Conservation (phyloP, 2,113 vertebrate species). For the Myocastor coypus region DNA sequence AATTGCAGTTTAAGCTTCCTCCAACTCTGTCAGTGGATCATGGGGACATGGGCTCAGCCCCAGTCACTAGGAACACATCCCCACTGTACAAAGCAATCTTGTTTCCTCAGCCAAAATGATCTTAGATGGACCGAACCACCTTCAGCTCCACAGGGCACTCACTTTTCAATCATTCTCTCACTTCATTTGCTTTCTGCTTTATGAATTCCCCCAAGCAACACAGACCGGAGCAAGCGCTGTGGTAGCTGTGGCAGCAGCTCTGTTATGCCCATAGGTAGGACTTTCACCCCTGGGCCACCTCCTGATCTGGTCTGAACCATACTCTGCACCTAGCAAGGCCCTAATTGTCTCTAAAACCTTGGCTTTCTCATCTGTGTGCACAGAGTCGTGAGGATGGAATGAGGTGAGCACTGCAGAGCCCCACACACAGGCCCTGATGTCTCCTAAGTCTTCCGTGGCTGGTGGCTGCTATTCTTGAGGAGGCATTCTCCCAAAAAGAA, state of each 20-base stretch:
- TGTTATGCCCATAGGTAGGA: not conserved
- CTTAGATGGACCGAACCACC: not conserved
- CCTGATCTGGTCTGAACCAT: not conserved
- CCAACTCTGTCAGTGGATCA: not conserved
- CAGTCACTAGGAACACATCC: not conserved
- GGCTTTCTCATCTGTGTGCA: not conserved
- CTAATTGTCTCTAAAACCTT: not conserved
- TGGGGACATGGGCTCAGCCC: not conserved
- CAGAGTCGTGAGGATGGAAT: not conserved
- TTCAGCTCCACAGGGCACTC: fast-evolving
- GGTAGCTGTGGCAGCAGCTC: not conserved
- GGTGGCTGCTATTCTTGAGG: not conserved
- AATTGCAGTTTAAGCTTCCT: not conserved
- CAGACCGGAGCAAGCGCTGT: fast-evolving
- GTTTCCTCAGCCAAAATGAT: not conserved
- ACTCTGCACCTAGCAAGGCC: not conserved
- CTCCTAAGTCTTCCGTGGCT: not conserved
- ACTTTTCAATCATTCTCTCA: too few species aligned
- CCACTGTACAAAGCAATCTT: not conserved
- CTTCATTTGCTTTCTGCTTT: not conserved
- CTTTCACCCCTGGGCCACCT: not conserved
- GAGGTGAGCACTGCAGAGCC: not conserved
- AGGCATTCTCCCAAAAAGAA: not conserved
- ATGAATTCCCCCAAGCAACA: not conserved
- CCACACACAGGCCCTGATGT: not conserved